A percentile compares a stretch with the other conserved stretches of the same genome.
phyloP scores from a whole-genome alignment of 1,140 invertebrate genomes.

The Eufriesea mexicana region DNA sequence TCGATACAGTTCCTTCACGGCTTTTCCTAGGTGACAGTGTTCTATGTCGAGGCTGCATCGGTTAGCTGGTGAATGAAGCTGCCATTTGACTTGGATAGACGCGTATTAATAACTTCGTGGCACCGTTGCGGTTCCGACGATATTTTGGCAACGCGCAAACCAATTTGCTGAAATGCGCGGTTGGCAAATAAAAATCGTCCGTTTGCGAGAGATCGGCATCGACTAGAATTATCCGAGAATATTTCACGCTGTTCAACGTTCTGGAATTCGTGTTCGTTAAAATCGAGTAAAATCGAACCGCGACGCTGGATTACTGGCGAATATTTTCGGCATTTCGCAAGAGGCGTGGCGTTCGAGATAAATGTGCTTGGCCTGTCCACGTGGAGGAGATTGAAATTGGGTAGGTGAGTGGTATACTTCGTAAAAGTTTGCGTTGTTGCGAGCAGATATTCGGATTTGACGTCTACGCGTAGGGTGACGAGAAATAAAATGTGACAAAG shows the following conservation, averaged over 20 bases:
- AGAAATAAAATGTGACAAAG: too few relatives aligned
- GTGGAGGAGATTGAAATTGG: background rate
- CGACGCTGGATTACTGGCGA: too few relatives aligned
- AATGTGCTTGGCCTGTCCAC: background rate
- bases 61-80: conserved; percentile 69
- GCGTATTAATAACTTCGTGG: conserved; percentile 80
- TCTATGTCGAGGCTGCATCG: conserved; percentile 3
- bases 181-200: conserved; percentile 52
- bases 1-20: too few relatives aligned
- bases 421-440: background rate
- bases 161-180: conserved; percentile 50
- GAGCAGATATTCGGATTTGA: too few relatives aligned
- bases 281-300: background rate
- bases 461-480: too few relatives aligned
- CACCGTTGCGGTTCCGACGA: conserved; percentile 75
- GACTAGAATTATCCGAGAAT: background rate
- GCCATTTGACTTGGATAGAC: conserved; percentile 64
- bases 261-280: background rate
- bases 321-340: background rate
- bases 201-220: background rate
- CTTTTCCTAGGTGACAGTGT: background rate
- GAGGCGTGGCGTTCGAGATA: background rate
- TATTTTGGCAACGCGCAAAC: conserved; percentile 71
- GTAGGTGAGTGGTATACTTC: background rate
- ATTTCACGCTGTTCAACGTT: background rate